phyloP scores from a whole-genome alignment of 2,113 vertebrate genomes.

The Melanocharis versteri region DNA sequence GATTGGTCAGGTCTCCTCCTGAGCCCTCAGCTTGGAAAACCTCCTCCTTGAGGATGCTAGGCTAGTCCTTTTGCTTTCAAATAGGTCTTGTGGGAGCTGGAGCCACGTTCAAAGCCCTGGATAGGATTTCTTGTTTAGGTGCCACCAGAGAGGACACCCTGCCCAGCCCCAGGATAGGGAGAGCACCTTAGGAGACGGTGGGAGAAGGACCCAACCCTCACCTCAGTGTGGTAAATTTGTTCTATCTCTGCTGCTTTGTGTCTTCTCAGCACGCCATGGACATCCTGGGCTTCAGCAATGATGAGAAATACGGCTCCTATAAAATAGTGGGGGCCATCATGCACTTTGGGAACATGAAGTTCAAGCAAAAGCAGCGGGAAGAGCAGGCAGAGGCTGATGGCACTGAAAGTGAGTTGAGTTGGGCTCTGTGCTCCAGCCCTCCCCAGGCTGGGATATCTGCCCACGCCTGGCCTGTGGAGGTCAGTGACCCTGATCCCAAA shows the following conservation, averaged over 20 bases:
- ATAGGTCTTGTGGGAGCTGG: not conserved
- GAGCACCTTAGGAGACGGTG: fast-evolving
- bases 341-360: slow-evolving; percentile 98
- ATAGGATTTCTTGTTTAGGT: not conserved
- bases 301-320: slow-evolving; percentile 91
- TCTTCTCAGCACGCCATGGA: slow-evolving; percentile 88
- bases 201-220: not conserved
- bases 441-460: not conserved
- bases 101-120: not conserved
- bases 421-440: not conserved
- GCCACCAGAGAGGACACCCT: not conserved
- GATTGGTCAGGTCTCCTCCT: not conserved
- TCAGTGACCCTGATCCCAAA: not conserved
- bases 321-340: slow-evolving; percentile 93
- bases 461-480: not conserved
- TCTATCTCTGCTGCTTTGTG: not conserved
- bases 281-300: slow-evolving; percentile 86
- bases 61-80: not conserved
- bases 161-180: not conserved
- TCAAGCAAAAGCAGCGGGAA: slow-evolving; percentile 92
- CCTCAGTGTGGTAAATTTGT: not conserved
- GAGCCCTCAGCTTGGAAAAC: not conserved
- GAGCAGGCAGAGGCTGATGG: slow-evolving; percentile 90
- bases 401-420: slow-evolving; percentile 90
- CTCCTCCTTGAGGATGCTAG: not conserved